These are phyloP conservation scores for Scelioninae gen. 2 DNA, from an alignment of 2,888 invertebrate species.

Conservation along the genomic window DNA sequence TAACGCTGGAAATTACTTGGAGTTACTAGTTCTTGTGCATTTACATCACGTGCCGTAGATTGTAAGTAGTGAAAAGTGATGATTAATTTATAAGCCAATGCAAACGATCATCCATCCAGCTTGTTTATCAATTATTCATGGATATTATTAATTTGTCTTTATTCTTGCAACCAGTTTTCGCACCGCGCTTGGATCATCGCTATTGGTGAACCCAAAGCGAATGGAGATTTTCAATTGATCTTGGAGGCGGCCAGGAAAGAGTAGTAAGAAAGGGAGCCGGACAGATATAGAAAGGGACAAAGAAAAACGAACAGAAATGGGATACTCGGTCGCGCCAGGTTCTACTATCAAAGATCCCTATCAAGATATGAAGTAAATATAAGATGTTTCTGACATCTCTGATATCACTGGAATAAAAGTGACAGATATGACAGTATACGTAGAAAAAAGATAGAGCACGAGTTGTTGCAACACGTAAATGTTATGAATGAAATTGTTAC, in stretches of 20 bases:
- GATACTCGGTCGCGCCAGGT: slow-evolving; percentile 63
- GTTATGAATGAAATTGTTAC: too few species aligned
- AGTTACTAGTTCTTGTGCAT: slow-evolving; percentile 88
- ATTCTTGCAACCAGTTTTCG: slow-evolving; percentile 52
- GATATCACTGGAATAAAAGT: too few species aligned
- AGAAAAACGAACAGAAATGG: slow-evolving; percentile 64
- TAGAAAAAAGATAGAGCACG: too few species aligned
- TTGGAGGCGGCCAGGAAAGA: slow-evolving; percentile 5
- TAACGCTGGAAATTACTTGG: slow-evolving; percentile 89
- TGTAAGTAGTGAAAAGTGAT: slow-evolving; percentile 61
- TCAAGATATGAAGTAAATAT: slow-evolving; percentile 67
- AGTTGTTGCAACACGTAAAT: too few species aligned
- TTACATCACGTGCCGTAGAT: slow-evolving; percentile 91
- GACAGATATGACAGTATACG: too few species aligned
- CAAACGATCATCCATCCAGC: slow-evolving; percentile 5
- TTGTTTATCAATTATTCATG: slow-evolving; percentile 37
- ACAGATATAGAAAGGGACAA: slow-evolving; percentile 8
- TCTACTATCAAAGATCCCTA: slow-evolving; percentile 66
- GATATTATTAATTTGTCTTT: slow-evolving; percentile 28
- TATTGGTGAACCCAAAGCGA: slow-evolving; percentile 46
- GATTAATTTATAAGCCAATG: slow-evolving; percentile 33
- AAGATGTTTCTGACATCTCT: background rate
- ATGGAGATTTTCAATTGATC: slow-evolving; percentile 14
- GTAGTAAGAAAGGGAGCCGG: too few species aligned
- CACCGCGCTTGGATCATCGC: slow-evolving; percentile 64